phyloP scores from a whole-genome alignment of 2,888 invertebrate species.

The Tenthredo distinguenda region DNA sequence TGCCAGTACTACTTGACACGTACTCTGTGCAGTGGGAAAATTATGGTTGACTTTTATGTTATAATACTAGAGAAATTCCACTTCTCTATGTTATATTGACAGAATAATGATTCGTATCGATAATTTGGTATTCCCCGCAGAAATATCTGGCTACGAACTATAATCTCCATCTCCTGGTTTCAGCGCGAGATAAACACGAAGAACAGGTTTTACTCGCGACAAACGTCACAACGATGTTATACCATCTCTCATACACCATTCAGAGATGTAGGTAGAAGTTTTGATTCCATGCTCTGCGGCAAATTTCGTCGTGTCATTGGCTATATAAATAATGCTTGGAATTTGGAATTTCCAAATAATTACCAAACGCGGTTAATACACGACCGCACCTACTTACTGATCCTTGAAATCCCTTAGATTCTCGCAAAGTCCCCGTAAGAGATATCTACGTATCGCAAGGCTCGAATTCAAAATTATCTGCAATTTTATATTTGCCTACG shows the following conservation, averaged over 20 bases:
- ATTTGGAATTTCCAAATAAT: not conserved
- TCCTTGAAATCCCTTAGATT: not conserved
- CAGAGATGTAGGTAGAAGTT: not conserved
- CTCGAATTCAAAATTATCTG: not conserved
- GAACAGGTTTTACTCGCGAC: conserved; percentile 36
- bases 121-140: conserved; percentile 4
- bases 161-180: conserved; percentile 8
- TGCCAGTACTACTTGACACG: not conserved
- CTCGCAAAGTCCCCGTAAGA: not conserved
- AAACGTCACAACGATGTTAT: not conserved
- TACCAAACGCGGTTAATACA: not conserved
- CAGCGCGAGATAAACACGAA: not conserved
- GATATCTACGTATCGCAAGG: not conserved
- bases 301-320: not conserved
- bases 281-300: not conserved
- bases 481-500: not conserved
- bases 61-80: not conserved
- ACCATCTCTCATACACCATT: not conserved
- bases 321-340: not conserved
- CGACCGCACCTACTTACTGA: not conserved
- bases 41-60: not conserved
- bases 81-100: not conserved
- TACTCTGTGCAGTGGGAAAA: not conserved
- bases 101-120: not conserved
- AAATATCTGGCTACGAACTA: not conserved